Evolutionary conservation across 2,888 invertebrate genomes (phyloP).

Genomic region (Chrysopilus asiliformis): DNA sequence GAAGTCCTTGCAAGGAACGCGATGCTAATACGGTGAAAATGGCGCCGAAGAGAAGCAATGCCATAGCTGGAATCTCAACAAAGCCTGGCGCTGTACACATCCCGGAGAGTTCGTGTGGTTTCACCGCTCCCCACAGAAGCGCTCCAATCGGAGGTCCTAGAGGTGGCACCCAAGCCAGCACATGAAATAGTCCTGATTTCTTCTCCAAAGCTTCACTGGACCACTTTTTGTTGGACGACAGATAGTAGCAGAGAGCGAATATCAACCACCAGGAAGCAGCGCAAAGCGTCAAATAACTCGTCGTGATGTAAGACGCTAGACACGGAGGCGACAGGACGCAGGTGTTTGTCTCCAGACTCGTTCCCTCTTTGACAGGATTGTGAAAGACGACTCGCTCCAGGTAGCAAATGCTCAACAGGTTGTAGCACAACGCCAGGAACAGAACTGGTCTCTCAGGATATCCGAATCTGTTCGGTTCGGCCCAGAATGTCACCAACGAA

Average conservation of each 20-base stretch:
- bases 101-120: conserved; percentile 67
- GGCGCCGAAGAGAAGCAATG: conserved; percentile 26
- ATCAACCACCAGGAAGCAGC: conserved; percentile 80
- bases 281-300: conserved; percentile 67
- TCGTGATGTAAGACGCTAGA: conserved; percentile 57
- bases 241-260: conserved; percentile 77
- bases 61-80: conserved; percentile 30
- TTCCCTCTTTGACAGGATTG: conserved; percentile 26
- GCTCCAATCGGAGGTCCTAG: conserved; percentile 74
- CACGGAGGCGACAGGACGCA: conserved; percentile 46
- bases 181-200: conserved; percentile 73
- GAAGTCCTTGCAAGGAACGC: conserved; percentile 26
- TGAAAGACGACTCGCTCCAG: conserved; percentile 48
- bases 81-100: conserved; percentile 52
- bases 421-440: conserved; percentile 79
- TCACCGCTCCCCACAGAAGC: conserved; percentile 61
- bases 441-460: conserved; percentile 89
- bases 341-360: conserved; percentile 22
- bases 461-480: conserved; percentile 76
- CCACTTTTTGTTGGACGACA: conserved; percentile 86
- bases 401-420: conserved; percentile 63
- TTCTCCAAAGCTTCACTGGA: conserved; percentile 82
- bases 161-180: conserved; percentile 78
- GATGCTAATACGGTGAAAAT: conserved; percentile 34
- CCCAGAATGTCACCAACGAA: conserved; percentile 72